Evolutionary conservation across 2,797 vertebrate species (phyloP).

Genomic region (Sphaeramia orbicularis): DNA sequence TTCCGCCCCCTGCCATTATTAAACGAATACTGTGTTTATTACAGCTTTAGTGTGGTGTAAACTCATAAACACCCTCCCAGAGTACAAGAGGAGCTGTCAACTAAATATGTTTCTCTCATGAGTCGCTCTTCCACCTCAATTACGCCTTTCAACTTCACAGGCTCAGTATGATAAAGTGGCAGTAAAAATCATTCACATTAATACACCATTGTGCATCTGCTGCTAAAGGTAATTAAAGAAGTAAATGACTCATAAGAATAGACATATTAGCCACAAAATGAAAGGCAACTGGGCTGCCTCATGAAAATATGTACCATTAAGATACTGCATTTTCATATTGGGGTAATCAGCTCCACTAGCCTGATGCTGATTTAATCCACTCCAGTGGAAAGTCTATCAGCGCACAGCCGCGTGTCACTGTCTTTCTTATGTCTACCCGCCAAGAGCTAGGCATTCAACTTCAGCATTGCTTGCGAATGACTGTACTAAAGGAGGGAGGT

Average conservation of each 20-base stretch:
- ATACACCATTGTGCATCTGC: constrained; percentile 99
- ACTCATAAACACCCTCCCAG: constrained; percentile 97
- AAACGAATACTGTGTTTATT: constrained; percentile 97
- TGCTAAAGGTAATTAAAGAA: constrained; percentile 99
- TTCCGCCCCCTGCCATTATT: constrained; percentile 90
- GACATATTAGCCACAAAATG: constrained; percentile 99
- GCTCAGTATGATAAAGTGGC: constrained; percentile 99
- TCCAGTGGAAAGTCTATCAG: constrained; percentile 97
- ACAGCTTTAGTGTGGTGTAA: constrained; percentile 97
- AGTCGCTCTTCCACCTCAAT: constrained; percentile 99
- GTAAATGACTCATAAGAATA: constrained; percentile 99
- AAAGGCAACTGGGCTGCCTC: constrained; percentile 97
- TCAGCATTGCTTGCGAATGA: constrained; percentile 88
- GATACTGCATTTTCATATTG: constrained; percentile 96
- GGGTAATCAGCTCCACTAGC: constrained; percentile 96
- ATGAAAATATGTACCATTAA: constrained; percentile 99
- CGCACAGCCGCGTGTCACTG: constrained; percentile 91
- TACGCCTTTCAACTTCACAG: constrained; percentile 98
- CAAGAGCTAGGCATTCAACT: constrained; percentile 88
- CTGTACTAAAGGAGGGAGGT: constrained; percentile 68
- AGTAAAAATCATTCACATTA: constrained; percentile 99
- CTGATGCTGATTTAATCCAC: constrained; percentile 99
- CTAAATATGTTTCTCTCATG: constrained; percentile 98
- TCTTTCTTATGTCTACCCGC: constrained; percentile 86
- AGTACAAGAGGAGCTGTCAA: constrained; percentile 97